phyloP scores from a whole-genome alignment of 1,140 invertebrate genomes.

The Dendroctonus valens region DNA sequence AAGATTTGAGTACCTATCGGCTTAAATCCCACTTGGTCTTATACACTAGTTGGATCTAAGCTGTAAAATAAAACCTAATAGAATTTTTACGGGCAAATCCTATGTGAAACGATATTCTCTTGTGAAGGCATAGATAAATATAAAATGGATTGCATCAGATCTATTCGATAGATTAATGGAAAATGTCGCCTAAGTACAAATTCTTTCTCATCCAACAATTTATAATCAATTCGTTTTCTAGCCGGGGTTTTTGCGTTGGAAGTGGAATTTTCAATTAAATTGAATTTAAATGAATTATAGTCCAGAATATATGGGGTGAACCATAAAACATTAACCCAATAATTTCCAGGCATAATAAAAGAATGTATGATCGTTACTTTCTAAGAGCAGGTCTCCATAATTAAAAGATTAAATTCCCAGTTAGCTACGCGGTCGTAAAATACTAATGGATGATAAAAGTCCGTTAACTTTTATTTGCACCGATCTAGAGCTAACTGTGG shows the following conservation, averaged over 20 bases:
- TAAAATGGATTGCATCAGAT: neutral
- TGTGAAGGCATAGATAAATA: neutral
- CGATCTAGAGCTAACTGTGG: neutral
- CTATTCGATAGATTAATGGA: neutral
- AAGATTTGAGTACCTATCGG: conserved; percentile 9
- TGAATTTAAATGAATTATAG: too few species aligned
- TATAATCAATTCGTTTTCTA: too few species aligned
- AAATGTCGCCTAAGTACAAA: too few species aligned
- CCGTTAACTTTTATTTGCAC: neutral
- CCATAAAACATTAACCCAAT: too few species aligned
- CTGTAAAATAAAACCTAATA: conserved; percentile 7
- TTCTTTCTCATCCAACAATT: too few species aligned
- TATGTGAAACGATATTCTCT: neutral
- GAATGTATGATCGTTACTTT: conserved; percentile 4
- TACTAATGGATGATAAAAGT: conserved; percentile 3
- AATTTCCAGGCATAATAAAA: neutral
- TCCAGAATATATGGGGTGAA: too few species aligned
- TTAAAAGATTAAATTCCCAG: neutral
- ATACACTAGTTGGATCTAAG: neutral
- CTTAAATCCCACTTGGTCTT: neutral
- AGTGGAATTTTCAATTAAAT: too few species aligned
- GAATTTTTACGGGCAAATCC: neutral
- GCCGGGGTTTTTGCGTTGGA: too few species aligned
- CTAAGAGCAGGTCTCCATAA: neutral
- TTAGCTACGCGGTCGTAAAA: conserved; percentile 1